Percentiles rank a stretch among this genome's conserved stretches.
Conservation (phyloP, 2,888 invertebrate species). For the Patella ulyssiponensis region DNA sequence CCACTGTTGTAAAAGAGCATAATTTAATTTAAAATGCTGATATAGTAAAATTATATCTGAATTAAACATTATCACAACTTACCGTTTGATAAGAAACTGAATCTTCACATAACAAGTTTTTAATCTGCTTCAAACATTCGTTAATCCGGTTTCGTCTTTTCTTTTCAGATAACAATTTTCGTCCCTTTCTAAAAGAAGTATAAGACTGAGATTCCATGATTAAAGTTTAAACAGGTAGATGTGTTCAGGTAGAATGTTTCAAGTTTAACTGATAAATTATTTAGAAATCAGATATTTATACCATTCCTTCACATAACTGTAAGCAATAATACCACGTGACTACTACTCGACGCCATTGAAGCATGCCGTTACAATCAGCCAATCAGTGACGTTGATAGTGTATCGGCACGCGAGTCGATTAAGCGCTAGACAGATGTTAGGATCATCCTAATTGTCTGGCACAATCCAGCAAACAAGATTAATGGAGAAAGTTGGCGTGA, state of each 20-base stretch:
- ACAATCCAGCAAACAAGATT: not conserved
- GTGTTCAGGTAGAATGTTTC: not conserved
- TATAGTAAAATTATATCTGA: no score
- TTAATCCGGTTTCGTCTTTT: not conserved
- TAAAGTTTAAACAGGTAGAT: not conserved
- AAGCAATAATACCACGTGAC: not conserved
- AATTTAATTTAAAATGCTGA: no score
- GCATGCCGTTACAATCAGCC: not conserved
- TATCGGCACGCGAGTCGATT: constrained; percentile 8
- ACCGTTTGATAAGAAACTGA: not conserved
- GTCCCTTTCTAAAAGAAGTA: constrained; percentile 1
- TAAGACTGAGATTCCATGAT: not conserved
- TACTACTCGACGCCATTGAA: not conserved
- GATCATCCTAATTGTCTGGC: not conserved
- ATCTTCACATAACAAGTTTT: not conserved
- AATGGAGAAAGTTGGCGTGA: not conserved
- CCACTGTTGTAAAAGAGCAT: no score
- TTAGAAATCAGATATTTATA: not conserved
- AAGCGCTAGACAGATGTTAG: not conserved
- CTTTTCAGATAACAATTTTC: constrained; percentile 6
- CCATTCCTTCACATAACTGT: not conserved
- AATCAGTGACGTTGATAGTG: constrained; percentile 4
- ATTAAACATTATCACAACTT: no score
- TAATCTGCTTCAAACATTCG: constrained; percentile 4
- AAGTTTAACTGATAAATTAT: not conserved